Conservation (phyloP, 2,888 invertebrate species). For the Diloba caeruleocephala region DNA sequence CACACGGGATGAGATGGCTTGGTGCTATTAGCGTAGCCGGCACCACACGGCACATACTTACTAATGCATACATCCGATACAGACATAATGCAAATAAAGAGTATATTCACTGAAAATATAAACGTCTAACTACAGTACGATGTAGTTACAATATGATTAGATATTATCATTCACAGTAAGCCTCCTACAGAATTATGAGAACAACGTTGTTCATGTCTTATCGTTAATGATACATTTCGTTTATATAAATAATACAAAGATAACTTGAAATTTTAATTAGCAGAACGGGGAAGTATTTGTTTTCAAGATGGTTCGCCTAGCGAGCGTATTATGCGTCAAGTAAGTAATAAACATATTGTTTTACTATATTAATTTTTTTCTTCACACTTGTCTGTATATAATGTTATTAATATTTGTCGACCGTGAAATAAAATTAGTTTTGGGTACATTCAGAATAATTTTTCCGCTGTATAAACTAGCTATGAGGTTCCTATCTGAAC, state of each 20-base stretch:
- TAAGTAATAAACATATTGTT: constrained; percentile 27
- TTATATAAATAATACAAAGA: constrained; percentile 27
- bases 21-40: too few species aligned
- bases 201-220: constrained; percentile 43
- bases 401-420: too few species aligned
- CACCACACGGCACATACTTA: not conserved
- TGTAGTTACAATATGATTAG: constrained; percentile 67
- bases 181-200: constrained; percentile 41
- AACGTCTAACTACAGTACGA: constrained; percentile 11
- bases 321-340: constrained; percentile 46
- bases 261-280: constrained; percentile 33
- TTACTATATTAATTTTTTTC: too few species aligned
- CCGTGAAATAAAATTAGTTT: too few species aligned
- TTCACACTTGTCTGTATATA: too few species aligned
- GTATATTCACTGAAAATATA: constrained; percentile 18
- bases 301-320: constrained; percentile 41
- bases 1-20: too few species aligned
- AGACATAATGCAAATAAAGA: constrained; percentile 17
- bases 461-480: too few species aligned
- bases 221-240: constrained; percentile 28
- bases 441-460: too few species aligned
- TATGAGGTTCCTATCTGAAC: too few species aligned
- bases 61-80: not conserved
- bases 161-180: constrained; percentile 54
- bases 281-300: constrained; percentile 9